These are phyloP conservation scores for Staurois parvus DNA, from an alignment of 2,797 vertebrate species.

Conservation along the genomic window DNA sequence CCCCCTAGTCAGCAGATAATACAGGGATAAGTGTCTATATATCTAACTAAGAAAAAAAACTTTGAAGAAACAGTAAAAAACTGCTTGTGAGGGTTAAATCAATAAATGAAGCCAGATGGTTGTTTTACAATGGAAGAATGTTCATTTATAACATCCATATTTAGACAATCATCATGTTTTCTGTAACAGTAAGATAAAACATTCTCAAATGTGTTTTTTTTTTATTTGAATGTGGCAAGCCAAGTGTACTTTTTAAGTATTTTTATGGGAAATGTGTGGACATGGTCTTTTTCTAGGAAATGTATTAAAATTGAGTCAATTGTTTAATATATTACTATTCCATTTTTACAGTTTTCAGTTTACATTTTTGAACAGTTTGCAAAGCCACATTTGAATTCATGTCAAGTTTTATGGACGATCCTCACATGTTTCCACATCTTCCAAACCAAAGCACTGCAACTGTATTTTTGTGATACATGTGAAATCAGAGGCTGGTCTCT, in stretches of 20 bases:
- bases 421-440: too few relatives aligned
- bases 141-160: not conserved
- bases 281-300: too few relatives aligned
- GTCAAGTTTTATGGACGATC: too few relatives aligned
- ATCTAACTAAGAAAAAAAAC: not conserved
- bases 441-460: too few relatives aligned
- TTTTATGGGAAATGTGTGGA: too few relatives aligned
- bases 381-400: too few relatives aligned
- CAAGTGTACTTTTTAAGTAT: too few relatives aligned
- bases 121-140: not conserved
- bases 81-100: not conserved
- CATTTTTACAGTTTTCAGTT: slow-evolving; percentile 67
- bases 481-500: too few relatives aligned
- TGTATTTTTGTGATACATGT: too few relatives aligned
- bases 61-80: not conserved
- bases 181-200: not conserved
- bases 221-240: too few relatives aligned
- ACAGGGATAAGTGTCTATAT: not conserved
- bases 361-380: slow-evolving; percentile 50
- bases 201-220: not conserved
- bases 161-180: not conserved
- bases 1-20: not conserved
- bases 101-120: not conserved
- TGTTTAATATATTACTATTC: slow-evolving; percentile 66
- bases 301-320: too few relatives aligned